Conservation (phyloP, 1,140 invertebrate species). For the Drosophila sulfurigaster region DNA sequence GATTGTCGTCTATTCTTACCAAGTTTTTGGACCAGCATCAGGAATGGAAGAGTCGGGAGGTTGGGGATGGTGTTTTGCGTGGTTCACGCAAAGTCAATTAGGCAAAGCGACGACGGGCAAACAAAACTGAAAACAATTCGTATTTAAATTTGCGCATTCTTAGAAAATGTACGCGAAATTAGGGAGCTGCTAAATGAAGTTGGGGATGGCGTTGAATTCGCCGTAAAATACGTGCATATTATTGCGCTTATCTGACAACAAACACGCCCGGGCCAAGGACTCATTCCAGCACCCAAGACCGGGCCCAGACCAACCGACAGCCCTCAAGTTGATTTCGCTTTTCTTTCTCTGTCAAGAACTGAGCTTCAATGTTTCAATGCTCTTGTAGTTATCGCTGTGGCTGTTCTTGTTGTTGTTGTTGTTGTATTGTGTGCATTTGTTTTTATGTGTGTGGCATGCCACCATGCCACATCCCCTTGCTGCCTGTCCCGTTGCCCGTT, state of each 20-base stretch:
- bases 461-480: background rate
- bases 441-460: conserved; percentile 62
- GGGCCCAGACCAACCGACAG: conserved; percentile 25
- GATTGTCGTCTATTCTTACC: conserved; percentile 78
- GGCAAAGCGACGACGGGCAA: conserved; percentile 70
- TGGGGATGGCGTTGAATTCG: conserved; percentile 25
- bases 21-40: conserved; percentile 48
- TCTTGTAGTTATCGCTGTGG: conserved; percentile 15
- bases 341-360: conserved; percentile 51
- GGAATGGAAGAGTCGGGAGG: background rate
- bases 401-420: conserved; percentile 26
- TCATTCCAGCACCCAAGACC: conserved; percentile 49
- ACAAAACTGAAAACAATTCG: conserved; percentile 81
- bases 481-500: background rate
- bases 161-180: conserved; percentile 50
- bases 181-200: conserved; percentile 5
- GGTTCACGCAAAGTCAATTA: conserved; percentile 76
- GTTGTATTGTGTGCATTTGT: conserved; percentile 55
- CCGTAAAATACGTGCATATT: conserved; percentile 82
- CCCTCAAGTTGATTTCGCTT: conserved; percentile 68
- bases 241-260: conserved; percentile 80
- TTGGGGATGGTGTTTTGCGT: conserved; percentile 3
- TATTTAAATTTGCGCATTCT: conserved; percentile 81
- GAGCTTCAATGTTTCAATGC: conserved; percentile 49
- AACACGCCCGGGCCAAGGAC: conserved; percentile 71